Percentiles rank a stretch among this genome's conserved stretches.
Conservation (phyloP, 2,888 invertebrate genomes). For the Cryptus viduatorius region DNA sequence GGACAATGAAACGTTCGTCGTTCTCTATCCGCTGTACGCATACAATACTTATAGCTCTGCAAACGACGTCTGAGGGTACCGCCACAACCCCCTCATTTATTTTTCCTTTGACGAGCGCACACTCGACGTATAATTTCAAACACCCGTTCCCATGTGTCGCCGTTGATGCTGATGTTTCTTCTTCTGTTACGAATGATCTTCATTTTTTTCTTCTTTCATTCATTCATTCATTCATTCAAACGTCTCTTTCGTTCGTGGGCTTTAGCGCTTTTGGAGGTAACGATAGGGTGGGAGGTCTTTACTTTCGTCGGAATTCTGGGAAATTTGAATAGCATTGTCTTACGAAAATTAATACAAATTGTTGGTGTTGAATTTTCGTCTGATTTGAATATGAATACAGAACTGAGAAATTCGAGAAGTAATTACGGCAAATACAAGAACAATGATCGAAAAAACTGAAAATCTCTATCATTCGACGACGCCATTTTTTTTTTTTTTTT, state of each 20-base stretch:
- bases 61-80: neutral
- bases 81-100: conserved; percentile 3
- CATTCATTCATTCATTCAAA: neutral
- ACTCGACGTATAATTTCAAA: neutral
- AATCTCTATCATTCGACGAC: neutral
- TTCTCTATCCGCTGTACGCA: neutral
- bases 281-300: neutral
- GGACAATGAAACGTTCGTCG: conserved; percentile 26
- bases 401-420: no score
- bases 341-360: no score
- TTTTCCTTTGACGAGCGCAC: neutral
- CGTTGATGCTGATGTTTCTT: neutral
- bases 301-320: no score
- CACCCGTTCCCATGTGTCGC: neutral
- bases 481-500: neutral
- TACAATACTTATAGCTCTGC: neutral
- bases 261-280: neutral
- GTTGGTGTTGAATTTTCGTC: no score
- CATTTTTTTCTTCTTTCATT: neutral
- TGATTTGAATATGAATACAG: no score
- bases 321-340: no score
- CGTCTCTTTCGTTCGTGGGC: neutral
- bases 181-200: neutral
- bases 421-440: neutral
- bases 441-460: neutral